Evolutionary conservation across 92 coral and sea anemone species (phyloP), one percentile per base, ranked within the genome.

Genomic region (Plumapathes pennacea): DNA sequence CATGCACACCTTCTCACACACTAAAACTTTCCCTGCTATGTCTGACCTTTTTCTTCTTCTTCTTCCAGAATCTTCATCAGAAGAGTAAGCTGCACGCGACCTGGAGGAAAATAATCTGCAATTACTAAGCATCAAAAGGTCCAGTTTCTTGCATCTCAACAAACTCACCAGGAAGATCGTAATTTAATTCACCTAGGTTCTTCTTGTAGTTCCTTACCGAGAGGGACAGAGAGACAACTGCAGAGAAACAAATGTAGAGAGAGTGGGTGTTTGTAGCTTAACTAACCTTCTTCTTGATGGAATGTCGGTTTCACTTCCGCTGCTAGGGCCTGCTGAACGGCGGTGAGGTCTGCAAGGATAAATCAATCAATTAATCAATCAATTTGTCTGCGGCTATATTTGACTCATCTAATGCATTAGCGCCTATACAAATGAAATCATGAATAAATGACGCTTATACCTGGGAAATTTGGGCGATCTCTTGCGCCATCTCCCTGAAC

Each of bases 301-400:
- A 8, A 89, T 73, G 64, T 91, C 97, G 46, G 96, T 88, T 69
- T 91, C 97, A 56, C 97, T 91, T 40, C 97, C 97, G 24, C 97
- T 91, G 58, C 96, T 87, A 31, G 63, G 96, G 46, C 83, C 88
- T 3, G 77, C 90, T 32, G 97, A 78, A 15, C 97, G 92, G 7
- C 96, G 86, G 60, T 85, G 89, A 5, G 97, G 92, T 51, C 97
- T 91, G 81, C n/a, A 12, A 33, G 19, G 1, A 23, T 23, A 26
- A 23, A 4, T 24, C 23, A 32, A 1, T 6, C 0, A n/a, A 59
- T 12, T 12, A 22, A 47, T 15, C 27, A 46, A n/a, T n/a, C n/a
- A n/a, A n/a, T n/a, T n/a, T n/a, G n/a, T n/a, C n/a, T n/a, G n/a
- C n/a, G n/a, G n/a, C n/a, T n/a, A n/a, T n/a, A n/a, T n/a, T n/a